These are phyloP conservation scores for Neostethus bicornis DNA, from an alignment of 2,797 vertebrate species.

Conservation along the genomic window DNA sequence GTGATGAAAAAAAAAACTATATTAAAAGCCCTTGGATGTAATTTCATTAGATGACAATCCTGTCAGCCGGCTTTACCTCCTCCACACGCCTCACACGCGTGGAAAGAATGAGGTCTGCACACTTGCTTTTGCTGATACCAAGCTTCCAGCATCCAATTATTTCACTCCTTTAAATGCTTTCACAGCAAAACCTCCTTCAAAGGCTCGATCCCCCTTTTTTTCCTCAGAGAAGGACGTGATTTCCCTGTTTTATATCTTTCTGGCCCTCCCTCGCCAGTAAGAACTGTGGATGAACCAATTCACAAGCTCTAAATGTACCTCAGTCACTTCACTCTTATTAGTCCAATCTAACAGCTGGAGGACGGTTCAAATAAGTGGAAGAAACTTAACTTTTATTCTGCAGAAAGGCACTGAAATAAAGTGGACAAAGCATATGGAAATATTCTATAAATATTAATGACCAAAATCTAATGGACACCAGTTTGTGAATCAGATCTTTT, in stretches of 20 bases:
- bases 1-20: conserved; percentile 13
- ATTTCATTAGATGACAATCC: conserved; percentile 35
- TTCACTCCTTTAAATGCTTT: conserved; percentile 62
- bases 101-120: conserved; percentile 47
- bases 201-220: conserved; percentile 44
- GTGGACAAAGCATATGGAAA: too few relatives aligned
- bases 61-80: conserved; percentile 36
- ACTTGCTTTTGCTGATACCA: conserved; percentile 58
- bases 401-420: too few relatives aligned
- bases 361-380: conserved; percentile 50
- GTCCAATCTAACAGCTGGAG: conserved; percentile 54
- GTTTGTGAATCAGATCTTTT: too few relatives aligned
- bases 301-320: conserved; percentile 39
- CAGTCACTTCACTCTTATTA: conserved; percentile 37
- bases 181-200: conserved; percentile 62
- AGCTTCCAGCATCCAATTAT: conserved; percentile 66
- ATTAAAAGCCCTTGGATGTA: conserved; percentile 21
- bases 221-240: conserved; percentile 49
- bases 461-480: too few relatives aligned
- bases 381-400: too few relatives aligned
- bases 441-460: too few relatives aligned
- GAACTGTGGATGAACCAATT: conserved; percentile 45
- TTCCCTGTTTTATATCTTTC: conserved; percentile 53
- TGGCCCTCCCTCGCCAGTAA: conserved; percentile 31
- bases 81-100: conserved; percentile 25